Conservation (phyloP, 2,113 vertebrate genomes). For the Neolamprologus devosi region DNA sequence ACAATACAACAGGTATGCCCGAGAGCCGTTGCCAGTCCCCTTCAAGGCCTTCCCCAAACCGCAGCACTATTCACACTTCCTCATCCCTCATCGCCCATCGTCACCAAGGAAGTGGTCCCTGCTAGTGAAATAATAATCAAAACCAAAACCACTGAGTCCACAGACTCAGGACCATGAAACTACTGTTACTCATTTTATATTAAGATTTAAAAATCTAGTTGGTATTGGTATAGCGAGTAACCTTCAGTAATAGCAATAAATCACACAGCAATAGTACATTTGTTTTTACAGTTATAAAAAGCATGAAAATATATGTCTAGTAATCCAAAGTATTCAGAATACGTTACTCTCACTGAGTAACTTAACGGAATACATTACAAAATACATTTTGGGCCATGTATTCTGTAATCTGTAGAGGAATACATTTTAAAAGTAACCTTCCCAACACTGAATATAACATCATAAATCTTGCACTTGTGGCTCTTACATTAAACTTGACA, state of each 20-base stretch:
- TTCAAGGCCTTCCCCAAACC: background rate
- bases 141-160: background rate
- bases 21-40: background rate
- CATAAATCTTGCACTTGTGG: background rate
- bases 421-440: background rate
- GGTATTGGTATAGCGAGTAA: background rate
- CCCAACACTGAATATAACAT: background rate
- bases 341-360: background rate
- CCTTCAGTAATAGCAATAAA: background rate
- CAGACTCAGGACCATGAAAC: background rate
- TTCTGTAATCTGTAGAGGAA: background rate
- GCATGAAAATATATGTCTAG: background rate
- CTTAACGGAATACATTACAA: background rate
- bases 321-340: background rate
- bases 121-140: background rate
- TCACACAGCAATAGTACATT: background rate
- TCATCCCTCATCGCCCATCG: background rate
- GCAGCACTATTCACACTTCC: background rate
- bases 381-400: background rate
- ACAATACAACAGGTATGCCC: background rate
- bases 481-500: background rate
- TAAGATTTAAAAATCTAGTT: background rate
- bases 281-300: background rate
- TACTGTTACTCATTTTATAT: background rate
- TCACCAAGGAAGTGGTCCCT: background rate